Conservation (phyloP, 2,113 vertebrate species). For the Pedetes capensis region DNA sequence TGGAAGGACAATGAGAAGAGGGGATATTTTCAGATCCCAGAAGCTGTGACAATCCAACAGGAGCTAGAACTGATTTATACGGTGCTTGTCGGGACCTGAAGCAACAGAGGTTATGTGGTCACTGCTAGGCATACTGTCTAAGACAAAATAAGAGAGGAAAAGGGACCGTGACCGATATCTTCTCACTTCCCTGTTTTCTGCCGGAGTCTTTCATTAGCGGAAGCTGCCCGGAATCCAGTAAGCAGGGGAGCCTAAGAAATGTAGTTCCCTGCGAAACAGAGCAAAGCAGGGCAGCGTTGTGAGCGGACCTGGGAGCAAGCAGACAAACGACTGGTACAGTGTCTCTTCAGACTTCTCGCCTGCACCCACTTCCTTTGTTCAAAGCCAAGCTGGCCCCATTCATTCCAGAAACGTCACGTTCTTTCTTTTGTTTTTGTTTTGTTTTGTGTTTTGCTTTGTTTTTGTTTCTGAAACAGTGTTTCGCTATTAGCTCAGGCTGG, state of each 20-base stretch:
- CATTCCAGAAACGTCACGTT: slow-evolving; percentile 6
- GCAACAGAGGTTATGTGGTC: neutral
- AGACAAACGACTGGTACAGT: too few species aligned
- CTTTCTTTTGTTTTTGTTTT: too few species aligned
- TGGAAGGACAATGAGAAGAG: neutral
- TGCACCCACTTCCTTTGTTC: neutral
- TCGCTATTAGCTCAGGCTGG: too few species aligned
- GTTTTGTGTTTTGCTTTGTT: too few species aligned
- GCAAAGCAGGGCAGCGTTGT: neutral
- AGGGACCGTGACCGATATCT: neutral
- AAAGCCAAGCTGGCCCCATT: neutral
- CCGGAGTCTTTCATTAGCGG: neutral
- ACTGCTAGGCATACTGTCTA: neutral
- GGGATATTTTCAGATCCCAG: neutral
- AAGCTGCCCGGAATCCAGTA: neutral
- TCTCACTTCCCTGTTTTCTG: neutral
- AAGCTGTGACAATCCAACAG: neutral
- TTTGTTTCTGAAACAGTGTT: too few species aligned
- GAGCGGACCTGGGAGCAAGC: neutral
- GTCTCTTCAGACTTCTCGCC: neutral
- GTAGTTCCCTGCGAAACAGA: neutral
- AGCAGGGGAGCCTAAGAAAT: neutral
- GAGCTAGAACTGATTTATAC: neutral
- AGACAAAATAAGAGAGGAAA: neutral
- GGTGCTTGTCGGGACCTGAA: neutral